A percentile compares a stretch with the other conserved stretches of the same genome.
These are phyloP conservation scores for Tiphia femorata DNA, from an alignment of 2,888 invertebrate genomes.

Conservation along the genomic window DNA sequence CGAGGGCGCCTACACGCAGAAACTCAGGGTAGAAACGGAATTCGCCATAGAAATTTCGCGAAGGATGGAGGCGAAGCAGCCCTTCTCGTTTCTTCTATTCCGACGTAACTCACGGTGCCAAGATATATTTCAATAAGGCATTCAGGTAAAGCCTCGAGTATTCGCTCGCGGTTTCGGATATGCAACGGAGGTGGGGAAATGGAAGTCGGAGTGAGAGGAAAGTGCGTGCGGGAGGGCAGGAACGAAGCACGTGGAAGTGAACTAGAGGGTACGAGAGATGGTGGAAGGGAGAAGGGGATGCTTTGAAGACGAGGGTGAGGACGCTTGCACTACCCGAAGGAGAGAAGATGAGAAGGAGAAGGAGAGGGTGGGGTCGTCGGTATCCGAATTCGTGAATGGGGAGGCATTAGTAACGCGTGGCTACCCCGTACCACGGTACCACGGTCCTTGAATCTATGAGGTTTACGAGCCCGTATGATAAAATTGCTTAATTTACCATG, in stretches of 20 bases:
- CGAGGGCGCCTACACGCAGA: not conserved
- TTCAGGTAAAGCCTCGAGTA: conserved; percentile 38
- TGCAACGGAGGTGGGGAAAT: conserved; percentile 9
- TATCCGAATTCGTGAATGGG: conserved; percentile 44
- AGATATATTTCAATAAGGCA: conserved; percentile 47
- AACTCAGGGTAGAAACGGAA: conserved; percentile 4
- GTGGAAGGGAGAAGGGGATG: conserved; percentile 15
- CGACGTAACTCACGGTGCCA: conserved; percentile 32
- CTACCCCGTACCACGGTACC: conserved; percentile 41
- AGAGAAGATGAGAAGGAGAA: conserved; percentile 12
- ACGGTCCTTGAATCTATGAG: conserved; percentile 35
- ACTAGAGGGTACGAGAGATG: too few relatives aligned
- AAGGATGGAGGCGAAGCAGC: conserved; percentile 1
- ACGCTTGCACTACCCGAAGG: conserved; percentile 6
- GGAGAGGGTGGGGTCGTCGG: conserved; percentile 20
- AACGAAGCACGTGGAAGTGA: too few relatives aligned
- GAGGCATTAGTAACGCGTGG: conserved; percentile 53
- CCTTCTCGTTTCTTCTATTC: conserved; percentile 2
- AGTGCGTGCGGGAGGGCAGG: not conserved
- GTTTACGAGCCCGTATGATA: conserved; percentile 40
- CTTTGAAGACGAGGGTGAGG: too few relatives aligned
- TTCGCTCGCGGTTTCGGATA: conserved; percentile 40
- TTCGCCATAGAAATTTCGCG: conserved; percentile 2
- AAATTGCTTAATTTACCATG: conserved; percentile 58
- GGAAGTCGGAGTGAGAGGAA: not conserved